Base-by-base conservation (phyloP, 1,140 invertebrate species). In the Listronotus bonariensis region DNA sequence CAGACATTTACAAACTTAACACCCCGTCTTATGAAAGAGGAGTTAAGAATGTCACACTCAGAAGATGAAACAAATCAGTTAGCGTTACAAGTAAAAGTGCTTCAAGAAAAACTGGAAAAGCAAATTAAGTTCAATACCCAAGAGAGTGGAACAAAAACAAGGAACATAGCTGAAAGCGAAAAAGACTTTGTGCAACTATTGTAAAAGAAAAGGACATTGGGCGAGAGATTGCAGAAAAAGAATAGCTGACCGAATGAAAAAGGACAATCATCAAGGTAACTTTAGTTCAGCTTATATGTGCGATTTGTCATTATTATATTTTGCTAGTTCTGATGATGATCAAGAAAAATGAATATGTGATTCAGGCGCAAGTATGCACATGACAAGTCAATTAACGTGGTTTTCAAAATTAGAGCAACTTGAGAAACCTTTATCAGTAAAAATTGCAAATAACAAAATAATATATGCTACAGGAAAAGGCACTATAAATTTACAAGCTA, bases 21-120 rank as follows among this genome's bases (percentile, higher is more conserved):
- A 34, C 68, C 76, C 0, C 77, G 77, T 55, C 68, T 72, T 60
- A 67, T 79, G 8, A 68, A 75, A 43, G 72, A 71, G 43, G 75
- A 79, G 56, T 8, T 76, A 14, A 71, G 69, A 63, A 73, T 26
- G 20, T n/a, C n/a, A n/a, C n/a, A n/a, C n/a, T n/a, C n/a, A n/a
- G n/a, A n/a, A n/a, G n/a, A n/a, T n/a, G 55, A 60, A 63, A 63
- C 42, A 20, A 41, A 34, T 36, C 51, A 9, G 3, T 14, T 63
- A 7, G 36, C 60, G 4, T 55, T 56, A 8, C 26, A 63, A 17
- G 52, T 63, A 36, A 17, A 63, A 34, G 60, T 32, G 42, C 14
- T 63, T 8, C 60, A 63, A 45, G 58, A 3, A 43, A 54, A 63
- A 31, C 14, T 63, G 9, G 57, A 60, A 59, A 40, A 59, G 20